Conservation (phyloP, 2,797 vertebrate genomes). For the Hydrocynus forskahlii region DNA sequence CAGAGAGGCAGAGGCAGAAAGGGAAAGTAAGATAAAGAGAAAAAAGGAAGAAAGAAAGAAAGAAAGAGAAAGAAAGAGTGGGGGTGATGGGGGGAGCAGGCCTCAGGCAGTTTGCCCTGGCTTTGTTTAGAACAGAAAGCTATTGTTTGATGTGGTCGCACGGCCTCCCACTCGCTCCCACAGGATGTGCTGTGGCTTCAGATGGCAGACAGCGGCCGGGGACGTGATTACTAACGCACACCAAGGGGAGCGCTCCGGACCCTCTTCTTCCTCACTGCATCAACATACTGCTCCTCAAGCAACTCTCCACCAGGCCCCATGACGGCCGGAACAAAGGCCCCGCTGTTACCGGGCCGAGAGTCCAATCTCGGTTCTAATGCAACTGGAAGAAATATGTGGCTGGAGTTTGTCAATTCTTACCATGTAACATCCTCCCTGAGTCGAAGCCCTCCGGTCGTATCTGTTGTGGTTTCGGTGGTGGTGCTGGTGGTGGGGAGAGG, state of each 20-base stretch:
- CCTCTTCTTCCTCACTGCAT: conserved; percentile 51
- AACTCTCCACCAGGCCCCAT: conserved; percentile 37
- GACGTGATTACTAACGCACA: conserved; percentile 75
- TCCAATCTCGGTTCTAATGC: conserved; percentile 47
- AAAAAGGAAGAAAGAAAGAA: neutral
- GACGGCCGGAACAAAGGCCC: conserved; percentile 66
- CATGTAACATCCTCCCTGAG: conserved; percentile 29
- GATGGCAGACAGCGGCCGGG: conserved; percentile 78
- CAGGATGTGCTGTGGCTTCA: conserved; percentile 82
- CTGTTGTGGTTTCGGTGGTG: conserved; percentile 21
- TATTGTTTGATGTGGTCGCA: conserved; percentile 84
- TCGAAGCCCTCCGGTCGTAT: conserved; percentile 23
- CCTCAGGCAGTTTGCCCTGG: conserved; percentile 80
- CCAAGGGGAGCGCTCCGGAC: conserved; percentile 62
- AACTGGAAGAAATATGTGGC: conserved; percentile 47
- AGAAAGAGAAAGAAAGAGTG: neutral
- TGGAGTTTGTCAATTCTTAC: conserved; percentile 41
- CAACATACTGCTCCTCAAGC: neutral
- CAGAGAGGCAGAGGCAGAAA: neutral
- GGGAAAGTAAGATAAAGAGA: too few relatives aligned
- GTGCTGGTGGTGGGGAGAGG: neutral
- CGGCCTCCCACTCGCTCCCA: conserved; percentile 69
- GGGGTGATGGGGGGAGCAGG: conserved; percentile 49
- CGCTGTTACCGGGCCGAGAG: conserved; percentile 55
- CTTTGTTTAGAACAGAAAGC: conserved; percentile 87